Conservation (phyloP, 1,140 invertebrate species). For the Tribolium madens region DNA sequence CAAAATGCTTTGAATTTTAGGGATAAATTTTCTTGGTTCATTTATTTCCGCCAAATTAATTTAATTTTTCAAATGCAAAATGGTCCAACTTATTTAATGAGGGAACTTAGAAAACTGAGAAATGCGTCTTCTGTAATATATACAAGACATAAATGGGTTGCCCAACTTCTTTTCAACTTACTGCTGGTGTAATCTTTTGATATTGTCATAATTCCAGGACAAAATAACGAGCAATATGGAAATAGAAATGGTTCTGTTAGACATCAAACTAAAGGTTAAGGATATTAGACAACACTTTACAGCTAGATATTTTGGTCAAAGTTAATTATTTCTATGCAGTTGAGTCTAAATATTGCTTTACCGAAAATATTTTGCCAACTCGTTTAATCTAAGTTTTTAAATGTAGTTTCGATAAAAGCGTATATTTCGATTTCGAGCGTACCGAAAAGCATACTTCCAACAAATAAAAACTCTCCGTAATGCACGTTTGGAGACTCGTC, state of each 20-base stretch:
- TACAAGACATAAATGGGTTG: no score
- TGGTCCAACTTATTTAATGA: neutral
- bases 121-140: no score
- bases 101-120: no score
- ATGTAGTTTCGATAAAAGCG: slow-evolving; percentile 36
- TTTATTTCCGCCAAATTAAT: neutral
- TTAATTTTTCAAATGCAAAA: neutral
- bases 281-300: no score
- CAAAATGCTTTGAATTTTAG: no score
- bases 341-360: neutral
- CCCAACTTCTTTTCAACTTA: slow-evolving; percentile 14
- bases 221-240: no score
- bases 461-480: slow-evolving; percentile 30
- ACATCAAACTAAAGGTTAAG: no score
- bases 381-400: slow-evolving; percentile 36
- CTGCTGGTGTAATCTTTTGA: no score
- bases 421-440: slow-evolving; percentile 19
- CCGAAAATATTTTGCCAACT: slow-evolving; percentile 5
- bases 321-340: neutral
- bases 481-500: slow-evolving; percentile 17
- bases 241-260: no score
- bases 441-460: slow-evolving; percentile 26
- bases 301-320: no score
- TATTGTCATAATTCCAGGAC: neutral
- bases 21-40: no score